Evolutionary conservation across 2,113 vertebrate genomes (phyloP).

Genomic region (Mesitornis unicolor): DNA sequence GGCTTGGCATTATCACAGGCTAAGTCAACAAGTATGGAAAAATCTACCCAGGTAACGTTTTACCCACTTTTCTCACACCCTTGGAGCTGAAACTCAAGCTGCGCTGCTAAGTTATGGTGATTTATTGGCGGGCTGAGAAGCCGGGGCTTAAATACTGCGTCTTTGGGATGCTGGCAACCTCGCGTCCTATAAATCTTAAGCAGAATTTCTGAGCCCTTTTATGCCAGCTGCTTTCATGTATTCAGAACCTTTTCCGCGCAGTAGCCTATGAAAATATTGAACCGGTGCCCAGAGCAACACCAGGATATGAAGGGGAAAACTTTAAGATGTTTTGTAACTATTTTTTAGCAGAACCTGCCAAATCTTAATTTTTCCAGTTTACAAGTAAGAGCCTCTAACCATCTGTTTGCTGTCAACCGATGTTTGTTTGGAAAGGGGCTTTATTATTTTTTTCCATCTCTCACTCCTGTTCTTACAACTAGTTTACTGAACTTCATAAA

Average conservation of each 20-base stretch:
- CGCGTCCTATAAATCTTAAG: slow-evolving; percentile 40
- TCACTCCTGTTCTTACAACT: slow-evolving; percentile 74
- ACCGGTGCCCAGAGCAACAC: slow-evolving; percentile 73
- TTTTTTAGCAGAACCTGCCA: slow-evolving; percentile 69
- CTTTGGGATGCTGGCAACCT: slow-evolving; percentile 51
- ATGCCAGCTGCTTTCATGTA: slow-evolving; percentile 68
- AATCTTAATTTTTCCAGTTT: slow-evolving; percentile 78
- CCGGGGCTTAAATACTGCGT: slow-evolving; percentile 36
- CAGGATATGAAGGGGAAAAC: slow-evolving; percentile 67
- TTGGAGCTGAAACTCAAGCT: slow-evolving; percentile 13
- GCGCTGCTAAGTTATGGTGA: not conserved
- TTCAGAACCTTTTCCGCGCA: slow-evolving; percentile 70
- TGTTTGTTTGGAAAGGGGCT: slow-evolving; percentile 77
- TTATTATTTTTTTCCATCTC: slow-evolving; percentile 68
- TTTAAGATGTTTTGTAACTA: slow-evolving; percentile 73
- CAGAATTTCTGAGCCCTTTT: slow-evolving; percentile 58
- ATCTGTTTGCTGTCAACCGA: slow-evolving; percentile 78
- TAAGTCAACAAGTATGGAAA: not conserved
- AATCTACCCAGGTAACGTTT: not conserved
- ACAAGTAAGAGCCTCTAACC: slow-evolving; percentile 70
- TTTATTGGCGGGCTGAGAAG: slow-evolving; percentile 44
- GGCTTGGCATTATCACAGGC: not conserved
- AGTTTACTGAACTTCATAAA: slow-evolving; percentile 73
- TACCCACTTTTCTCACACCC: slow-evolving; percentile 4
- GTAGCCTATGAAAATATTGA: slow-evolving; percentile 79